Evolutionary conservation across 2,797 vertebrate species (phyloP).

Genomic region (Periophthalmus magnuspinnatus): DNA sequence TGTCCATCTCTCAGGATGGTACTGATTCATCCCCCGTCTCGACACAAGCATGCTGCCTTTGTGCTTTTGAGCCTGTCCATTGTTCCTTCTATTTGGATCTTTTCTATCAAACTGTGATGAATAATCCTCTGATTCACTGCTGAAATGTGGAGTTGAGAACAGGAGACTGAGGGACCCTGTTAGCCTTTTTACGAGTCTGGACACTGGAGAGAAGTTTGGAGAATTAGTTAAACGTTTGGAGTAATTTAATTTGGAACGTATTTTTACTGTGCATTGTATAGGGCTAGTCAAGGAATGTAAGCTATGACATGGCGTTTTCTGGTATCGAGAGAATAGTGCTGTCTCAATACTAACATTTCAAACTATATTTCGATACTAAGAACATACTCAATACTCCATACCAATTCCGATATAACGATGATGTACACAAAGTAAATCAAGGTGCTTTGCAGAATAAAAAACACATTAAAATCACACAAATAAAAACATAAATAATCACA

Average conservation of each 20-base stretch:
- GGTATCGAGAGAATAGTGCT: neutral
- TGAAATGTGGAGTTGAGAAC: conserved; percentile 18
- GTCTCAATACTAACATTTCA: no score
- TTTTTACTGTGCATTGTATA: neutral
- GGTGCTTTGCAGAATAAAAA: no score
- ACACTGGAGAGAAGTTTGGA: neutral
- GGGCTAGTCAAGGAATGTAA: neutral
- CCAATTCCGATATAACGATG: no score
- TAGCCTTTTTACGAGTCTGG: neutral
- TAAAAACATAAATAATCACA: no score
- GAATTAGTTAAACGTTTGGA: conserved; percentile 5
- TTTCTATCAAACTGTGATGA: conserved; percentile 45
- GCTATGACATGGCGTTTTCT: neutral
- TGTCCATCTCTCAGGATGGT: neutral
- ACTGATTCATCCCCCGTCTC: conserved; percentile 4
- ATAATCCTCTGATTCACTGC: conserved; percentile 42
- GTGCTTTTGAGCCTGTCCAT: conserved; percentile 53
- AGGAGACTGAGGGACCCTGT: conserved; percentile 12
- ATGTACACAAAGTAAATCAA: no score
- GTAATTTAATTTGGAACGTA: neutral
- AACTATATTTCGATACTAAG: no score
- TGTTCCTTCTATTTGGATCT: conserved; percentile 14
- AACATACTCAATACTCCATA: no score
- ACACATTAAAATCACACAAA: no score
- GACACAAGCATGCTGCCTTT: conserved; percentile 61